A percentile compares a stretch with the other conserved stretches of the same genome.
Evolutionary conservation across 2,888 invertebrate genomes (phyloP).

Genomic region (Pseudeuparius sepicola): DNA sequence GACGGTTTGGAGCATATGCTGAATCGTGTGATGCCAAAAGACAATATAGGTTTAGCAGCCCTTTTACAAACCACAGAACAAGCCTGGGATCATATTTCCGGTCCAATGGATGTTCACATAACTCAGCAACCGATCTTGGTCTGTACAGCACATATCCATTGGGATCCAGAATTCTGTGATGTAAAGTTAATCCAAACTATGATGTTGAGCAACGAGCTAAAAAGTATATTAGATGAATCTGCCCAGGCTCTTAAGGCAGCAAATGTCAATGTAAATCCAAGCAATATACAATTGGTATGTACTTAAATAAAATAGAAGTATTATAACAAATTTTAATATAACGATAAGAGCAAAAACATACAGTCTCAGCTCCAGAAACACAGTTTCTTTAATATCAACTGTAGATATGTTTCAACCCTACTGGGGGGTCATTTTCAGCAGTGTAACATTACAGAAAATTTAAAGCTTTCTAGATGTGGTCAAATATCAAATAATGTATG

Average conservation of each 20-base stretch:
- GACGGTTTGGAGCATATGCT: slow-evolving; percentile 98
- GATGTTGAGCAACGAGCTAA: slow-evolving; percentile 94
- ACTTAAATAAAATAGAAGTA: too few relatives aligned
- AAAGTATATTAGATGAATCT: slow-evolving; percentile 78
- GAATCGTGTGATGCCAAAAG: slow-evolving; percentile 97
- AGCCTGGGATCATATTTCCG: slow-evolving; percentile 72
- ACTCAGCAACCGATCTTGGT: slow-evolving; percentile 82
- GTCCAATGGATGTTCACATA: slow-evolving; percentile 63
- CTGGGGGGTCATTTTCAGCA: too few relatives aligned
- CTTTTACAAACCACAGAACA: slow-evolving; percentile 89
- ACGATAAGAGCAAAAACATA: too few relatives aligned
- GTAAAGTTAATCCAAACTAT: slow-evolving; percentile 98
- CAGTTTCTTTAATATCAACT: too few relatives aligned
- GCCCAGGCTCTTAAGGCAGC: slow-evolving; percentile 62
- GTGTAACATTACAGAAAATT: too few relatives aligned
- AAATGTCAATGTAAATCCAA: slow-evolving; percentile 54
- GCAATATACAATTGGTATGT: slow-evolving; percentile 66
- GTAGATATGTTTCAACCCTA: too few relatives aligned
- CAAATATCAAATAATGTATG: too few relatives aligned
- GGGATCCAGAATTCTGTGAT: slow-evolving; percentile 99
- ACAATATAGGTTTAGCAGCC: slow-evolving; percentile 96
- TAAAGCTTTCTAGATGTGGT: too few relatives aligned
- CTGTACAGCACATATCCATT: slow-evolving; percentile 98
- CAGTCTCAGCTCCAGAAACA: too few relatives aligned
- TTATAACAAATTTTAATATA: too few relatives aligned